phyloP scores from a whole-genome alignment of 2,888 invertebrate species.

The Rapana venosa region DNA sequence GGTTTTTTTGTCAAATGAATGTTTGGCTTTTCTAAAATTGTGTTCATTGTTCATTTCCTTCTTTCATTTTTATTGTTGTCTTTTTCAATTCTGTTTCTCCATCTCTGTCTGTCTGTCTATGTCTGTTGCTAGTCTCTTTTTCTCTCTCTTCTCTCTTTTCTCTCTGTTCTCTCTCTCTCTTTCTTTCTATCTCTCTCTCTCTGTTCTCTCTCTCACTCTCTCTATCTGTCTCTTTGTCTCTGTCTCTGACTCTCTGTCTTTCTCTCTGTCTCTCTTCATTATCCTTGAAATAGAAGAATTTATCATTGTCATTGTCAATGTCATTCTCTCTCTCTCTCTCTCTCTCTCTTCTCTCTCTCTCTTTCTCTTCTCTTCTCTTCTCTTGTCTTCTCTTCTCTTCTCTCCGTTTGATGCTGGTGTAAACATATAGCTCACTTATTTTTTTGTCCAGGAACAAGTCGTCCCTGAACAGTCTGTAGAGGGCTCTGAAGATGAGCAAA shows the following conservation, averaged over 20 bases:
- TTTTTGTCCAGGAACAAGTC: background rate
- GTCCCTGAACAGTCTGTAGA: background rate
- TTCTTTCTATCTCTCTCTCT: background rate
- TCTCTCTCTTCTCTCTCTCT: background rate
- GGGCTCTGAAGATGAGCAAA: background rate
- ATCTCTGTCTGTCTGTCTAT: background rate
- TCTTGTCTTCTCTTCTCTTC: background rate
- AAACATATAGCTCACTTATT: background rate
- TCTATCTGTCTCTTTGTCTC: background rate
- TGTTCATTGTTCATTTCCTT: background rate
- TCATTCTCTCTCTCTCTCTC: background rate
- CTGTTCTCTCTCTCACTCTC: background rate
- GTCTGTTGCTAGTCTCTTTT: background rate
- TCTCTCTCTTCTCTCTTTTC: background rate
- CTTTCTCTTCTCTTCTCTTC: background rate
- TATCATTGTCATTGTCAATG: background rate
- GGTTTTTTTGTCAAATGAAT: background rate
- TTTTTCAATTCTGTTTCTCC: background rate
- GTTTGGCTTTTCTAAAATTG: too few relatives aligned
- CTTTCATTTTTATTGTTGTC: background rate
- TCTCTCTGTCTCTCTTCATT: background rate
- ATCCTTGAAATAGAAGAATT: background rate
- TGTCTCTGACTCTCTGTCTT: background rate
- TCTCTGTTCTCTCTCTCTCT: background rate
- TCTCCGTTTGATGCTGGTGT: too few relatives aligned